A percentile compares a stretch with the other conserved stretches of the same genome.
Conservation (phyloP, 2,113 vertebrate species). For the Mixornis gularis region DNA sequence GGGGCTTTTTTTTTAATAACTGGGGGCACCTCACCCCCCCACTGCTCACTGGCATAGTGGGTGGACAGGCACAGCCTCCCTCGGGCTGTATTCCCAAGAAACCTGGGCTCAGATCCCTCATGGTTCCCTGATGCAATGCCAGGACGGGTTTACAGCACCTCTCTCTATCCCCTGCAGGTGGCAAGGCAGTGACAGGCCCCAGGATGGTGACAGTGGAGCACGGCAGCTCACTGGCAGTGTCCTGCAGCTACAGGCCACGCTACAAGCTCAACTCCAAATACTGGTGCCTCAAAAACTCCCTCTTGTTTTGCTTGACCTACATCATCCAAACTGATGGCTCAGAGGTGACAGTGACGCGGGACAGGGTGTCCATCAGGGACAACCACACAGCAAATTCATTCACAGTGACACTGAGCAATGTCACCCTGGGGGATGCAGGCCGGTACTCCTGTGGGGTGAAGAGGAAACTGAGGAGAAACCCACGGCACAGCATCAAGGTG, state of each 20-base stretch:
- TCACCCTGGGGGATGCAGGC: not conserved
- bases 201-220: accelerated
- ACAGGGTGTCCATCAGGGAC: constrained; percentile 5
- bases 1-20: not conserved
- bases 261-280: not conserved
- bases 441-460: not conserved
- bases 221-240: not conserved
- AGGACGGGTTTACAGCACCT: not conserved
- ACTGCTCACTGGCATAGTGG: accelerated
- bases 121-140: accelerated
- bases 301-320: not conserved
- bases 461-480: accelerated
- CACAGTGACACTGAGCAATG: not conserved
- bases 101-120: not conserved
- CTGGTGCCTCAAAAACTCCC: not conserved
- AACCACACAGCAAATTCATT: not conserved
- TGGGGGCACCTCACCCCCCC: not conserved
- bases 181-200: not conserved
- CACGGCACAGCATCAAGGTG: not conserved
- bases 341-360: not conserved
- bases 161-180: not conserved
- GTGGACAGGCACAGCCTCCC: not conserved
- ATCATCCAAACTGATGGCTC: not conserved
- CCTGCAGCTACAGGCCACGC: not conserved
- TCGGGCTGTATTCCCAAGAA: accelerated